Conservation (phyloP, 2,888 invertebrate genomes). For the Stramonita haemastoma region DNA sequence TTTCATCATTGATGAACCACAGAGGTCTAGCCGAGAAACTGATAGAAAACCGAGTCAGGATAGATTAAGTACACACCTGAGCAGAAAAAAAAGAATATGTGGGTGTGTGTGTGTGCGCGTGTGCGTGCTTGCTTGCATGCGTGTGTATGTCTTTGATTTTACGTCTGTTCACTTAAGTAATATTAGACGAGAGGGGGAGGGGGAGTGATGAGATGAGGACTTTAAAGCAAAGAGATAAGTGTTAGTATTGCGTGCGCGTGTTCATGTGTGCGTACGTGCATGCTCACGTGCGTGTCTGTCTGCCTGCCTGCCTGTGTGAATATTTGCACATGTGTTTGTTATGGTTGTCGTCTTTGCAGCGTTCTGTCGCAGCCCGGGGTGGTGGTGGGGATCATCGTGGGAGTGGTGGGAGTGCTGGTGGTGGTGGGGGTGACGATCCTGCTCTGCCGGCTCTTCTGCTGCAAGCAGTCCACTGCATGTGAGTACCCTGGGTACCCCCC, state of each 20-base stretch:
- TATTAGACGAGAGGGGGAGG: no score
- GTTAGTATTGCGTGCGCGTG: background rate
- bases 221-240: no score
- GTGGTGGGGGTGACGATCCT: constrained; percentile 6
- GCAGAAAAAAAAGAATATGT: background rate
- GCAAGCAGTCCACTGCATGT: background rate
- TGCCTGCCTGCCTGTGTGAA: background rate
- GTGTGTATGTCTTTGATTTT: no score
- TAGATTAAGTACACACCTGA: no score
- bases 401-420: constrained; percentile 24
- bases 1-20: no score
- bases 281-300: background rate
- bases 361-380: background rate
- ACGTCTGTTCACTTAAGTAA: no score
- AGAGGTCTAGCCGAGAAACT: no score
- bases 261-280: background rate
- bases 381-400: constrained; percentile 27
- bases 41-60: no score
- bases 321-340: background rate
- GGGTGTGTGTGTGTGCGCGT: background rate
- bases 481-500: background rate
- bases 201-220: no score
- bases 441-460: constrained; percentile 18
- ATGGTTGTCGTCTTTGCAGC: background rate
- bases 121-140: no score